These are phyloP conservation scores for Hyphantria cunea DNA, from an alignment of 1,140 invertebrate genomes.

Conservation along the genomic window DNA sequence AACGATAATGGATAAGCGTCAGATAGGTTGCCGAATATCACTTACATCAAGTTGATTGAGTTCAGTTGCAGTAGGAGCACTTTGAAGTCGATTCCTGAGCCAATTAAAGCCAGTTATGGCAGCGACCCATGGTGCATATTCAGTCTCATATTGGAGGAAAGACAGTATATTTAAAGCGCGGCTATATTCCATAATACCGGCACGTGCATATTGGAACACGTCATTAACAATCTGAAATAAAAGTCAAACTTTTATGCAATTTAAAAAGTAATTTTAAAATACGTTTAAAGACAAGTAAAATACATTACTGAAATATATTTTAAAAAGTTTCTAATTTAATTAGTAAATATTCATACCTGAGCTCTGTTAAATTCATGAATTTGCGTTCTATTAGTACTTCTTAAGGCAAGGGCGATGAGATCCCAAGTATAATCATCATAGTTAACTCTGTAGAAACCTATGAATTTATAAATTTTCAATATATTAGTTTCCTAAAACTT, in stretches of 20 bases:
- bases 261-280: slow-evolving; percentile 10
- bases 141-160: slow-evolving; percentile 84
- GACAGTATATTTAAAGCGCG: slow-evolving; percentile 83
- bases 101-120: slow-evolving; percentile 80
- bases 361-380: slow-evolving; percentile 90
- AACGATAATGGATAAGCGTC: background rate
- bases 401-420: slow-evolving; percentile 81
- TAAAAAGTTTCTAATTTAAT: too few species aligned
- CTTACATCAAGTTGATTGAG: slow-evolving; percentile 47
- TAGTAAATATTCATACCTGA: slow-evolving; percentile 41
- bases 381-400: slow-evolving; percentile 70
- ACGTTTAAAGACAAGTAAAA: background rate
- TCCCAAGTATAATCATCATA: slow-evolving; percentile 88
- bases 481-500: too few species aligned
- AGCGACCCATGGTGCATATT: slow-evolving; percentile 86
- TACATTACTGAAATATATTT: too few species aligned
- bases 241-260: too few species aligned
- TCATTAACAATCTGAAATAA: slow-evolving; percentile 87
- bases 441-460: slow-evolving; percentile 91
- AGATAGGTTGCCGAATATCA: background rate
- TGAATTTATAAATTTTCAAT: background rate
- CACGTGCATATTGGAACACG: slow-evolving; percentile 85
- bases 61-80: slow-evolving; percentile 34
- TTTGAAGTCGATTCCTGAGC: slow-evolving; percentile 72
- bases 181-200: slow-evolving; percentile 75